These are phyloP conservation scores for Cochlearius cochlearius DNA, from an alignment of 2,113 vertebrate genomes.

Conservation along the genomic window DNA sequence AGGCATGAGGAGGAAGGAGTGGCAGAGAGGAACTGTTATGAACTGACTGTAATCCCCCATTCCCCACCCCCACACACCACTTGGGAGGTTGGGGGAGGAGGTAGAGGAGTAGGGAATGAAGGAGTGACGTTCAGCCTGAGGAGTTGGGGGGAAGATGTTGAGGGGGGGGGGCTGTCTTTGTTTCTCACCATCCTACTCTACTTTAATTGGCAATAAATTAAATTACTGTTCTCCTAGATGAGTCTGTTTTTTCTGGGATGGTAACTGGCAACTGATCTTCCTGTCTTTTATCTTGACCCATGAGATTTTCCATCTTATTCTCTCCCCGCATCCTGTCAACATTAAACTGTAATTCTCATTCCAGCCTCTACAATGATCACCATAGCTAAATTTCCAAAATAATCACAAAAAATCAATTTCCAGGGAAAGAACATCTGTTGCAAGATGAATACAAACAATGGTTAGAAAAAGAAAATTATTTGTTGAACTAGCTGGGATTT, in stretches of 20 bases:
- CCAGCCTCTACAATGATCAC: background rate
- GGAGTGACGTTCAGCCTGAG: background rate
- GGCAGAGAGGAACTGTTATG: background rate
- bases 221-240: background rate
- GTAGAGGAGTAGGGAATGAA: background rate
- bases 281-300: background rate
- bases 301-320: background rate
- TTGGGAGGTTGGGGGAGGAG: background rate
- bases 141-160: accelerated
- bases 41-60: background rate
- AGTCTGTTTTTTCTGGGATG: background rate
- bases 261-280: background rate
- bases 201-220: background rate
- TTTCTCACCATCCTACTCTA: background rate
- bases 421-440: background rate
- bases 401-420: background rate
- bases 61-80: accelerated
- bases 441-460: background rate
- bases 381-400: background rate
- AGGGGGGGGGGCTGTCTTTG: background rate
- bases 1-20: background rate
- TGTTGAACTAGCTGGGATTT: background rate
- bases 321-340: background rate
- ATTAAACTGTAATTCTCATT: background rate
- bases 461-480: background rate